Base-by-base conservation (phyloP, 2,797 vertebrate species). In the Chloroceryle inda region DNA sequence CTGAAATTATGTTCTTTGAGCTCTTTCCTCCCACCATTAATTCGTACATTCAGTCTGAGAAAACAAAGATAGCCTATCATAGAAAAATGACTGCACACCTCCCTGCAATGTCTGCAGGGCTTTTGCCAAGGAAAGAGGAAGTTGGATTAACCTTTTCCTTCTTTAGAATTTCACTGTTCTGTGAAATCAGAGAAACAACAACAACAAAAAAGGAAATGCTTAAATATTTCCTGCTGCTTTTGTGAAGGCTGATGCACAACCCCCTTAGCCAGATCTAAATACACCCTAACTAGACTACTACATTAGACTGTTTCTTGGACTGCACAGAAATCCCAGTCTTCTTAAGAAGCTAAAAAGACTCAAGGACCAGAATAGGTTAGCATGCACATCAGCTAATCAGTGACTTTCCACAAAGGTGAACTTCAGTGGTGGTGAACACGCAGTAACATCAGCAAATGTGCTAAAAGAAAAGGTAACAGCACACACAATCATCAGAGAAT, bases 241-340 rank as follows among this genome's bases (percentile, higher is more conserved):
- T 64, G 68, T 58, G 49, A 53, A 85, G 61, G 63, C 45, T 95
- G 95, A 97, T 62, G 95, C 95, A 97, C 23, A 88, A 94, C 91
- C 94, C 81, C 56, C 31, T 89, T 81, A 66, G 69, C 68, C 90
- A 94, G 89, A 85, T 21, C 26, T 0, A 2, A 92, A 92, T 91
- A 96, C 93, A 80, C 91, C 91, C 91, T 88, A 81, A 80, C 44
- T 14, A 88, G 56, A 44, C 49, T 8, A 33, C 12, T 56, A 68
- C 22, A 19, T 74, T 29, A 78, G 53, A 26, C 73, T 49, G 53
- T 9, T 89, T 53, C 69, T 56, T 23, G 8, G 33, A 80, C 56
- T 31, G 52, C 75, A 74, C 38, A 79, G 53, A 42, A 85, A 73
- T 44, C 38, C 53, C 42, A 76, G 38, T 17, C 23, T 13, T 75